Evolutionary conservation across 2,113 vertebrate species (phyloP), one percentile per base, ranked within the genome.

Genomic region (Etheostoma spectabile): DNA sequence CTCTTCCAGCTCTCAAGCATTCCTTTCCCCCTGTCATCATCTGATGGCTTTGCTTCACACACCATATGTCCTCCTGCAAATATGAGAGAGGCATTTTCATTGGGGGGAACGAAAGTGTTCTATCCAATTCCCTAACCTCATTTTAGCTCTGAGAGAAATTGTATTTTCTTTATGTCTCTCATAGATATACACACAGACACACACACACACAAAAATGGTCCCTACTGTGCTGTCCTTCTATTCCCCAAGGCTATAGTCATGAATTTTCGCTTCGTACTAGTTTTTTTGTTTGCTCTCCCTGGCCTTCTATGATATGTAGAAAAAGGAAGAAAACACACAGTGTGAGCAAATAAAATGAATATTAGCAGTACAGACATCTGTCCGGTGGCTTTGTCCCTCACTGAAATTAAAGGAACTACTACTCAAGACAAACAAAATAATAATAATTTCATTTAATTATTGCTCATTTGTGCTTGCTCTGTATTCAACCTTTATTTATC

Each of bases 121-220:
- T 82, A 79, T 91, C 84, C 84, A 88, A 87, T 90, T 91, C 88
- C 73, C 85, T 84, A 81, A 88, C 77, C 88, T 94, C 82, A 90
- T 92, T 91, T 91, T 89, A 84, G 76, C 80, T 92, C 27, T 42
- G 77, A 83, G 85, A 91, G 82, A 92, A 91, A 86, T 82, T 59
- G 55, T 83, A 70, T n/a, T 87, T 83, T 85, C 73, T 84, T 80
- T 75, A 70, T 88, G 55, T 84, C 60, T 82, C 42, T 59, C 27
- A 3, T 68, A 51, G 72, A 80, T 57, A 22, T 56, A 66, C 57
- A 61, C 66, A 70, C 56, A 79, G 66, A 52, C 77, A 66, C 68
- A 67, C 53, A 62, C 74, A 76, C 61, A 79, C 51, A 72, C 27
- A 77, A 16, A 80, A 57, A 80, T 57, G 35, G 65, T 80, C 77